These are phyloP conservation scores for Myrmecobius fasciatus DNA, from an alignment of 2,113 vertebrate species.

Conservation along the genomic window DNA sequence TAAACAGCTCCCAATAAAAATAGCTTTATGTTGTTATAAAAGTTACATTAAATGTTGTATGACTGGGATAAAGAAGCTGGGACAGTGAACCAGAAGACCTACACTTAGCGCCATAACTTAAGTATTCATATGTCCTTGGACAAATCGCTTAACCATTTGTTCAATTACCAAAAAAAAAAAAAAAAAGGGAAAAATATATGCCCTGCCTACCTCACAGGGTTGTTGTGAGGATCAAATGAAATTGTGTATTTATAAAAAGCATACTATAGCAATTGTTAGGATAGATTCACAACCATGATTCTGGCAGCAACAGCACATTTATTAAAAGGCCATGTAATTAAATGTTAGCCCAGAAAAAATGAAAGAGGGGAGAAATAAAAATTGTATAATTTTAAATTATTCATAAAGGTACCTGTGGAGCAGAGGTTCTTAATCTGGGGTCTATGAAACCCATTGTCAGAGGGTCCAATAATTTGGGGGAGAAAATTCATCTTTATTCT, in stretches of 20 bases:
- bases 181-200: constrained; percentile 15
- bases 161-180: background rate
- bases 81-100: constrained; percentile 33
- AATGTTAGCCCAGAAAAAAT: background rate
- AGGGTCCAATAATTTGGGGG: background rate
- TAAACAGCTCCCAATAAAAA: constrained; percentile 43
- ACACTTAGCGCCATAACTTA: constrained; percentile 17
- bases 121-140: background rate
- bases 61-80: constrained; percentile 45
- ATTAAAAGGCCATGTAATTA: background rate
- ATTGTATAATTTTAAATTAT: background rate
- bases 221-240: background rate
- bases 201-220: background rate
- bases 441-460: background rate
- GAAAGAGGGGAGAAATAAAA: background rate
- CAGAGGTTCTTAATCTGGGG: background rate
- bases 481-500: background rate
- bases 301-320: background rate
- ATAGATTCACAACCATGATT: background rate
- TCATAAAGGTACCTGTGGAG: background rate
- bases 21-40: constrained; percentile 42
- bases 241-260: background rate
- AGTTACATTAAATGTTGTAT: constrained; percentile 34
- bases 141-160: background rate
- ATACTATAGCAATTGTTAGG: background rate